Percentiles rank a stretch among this genome's conserved stretches.
phyloP scores from a whole-genome alignment of 2,113 vertebrate genomes.

The Sorex araneus region DNA sequence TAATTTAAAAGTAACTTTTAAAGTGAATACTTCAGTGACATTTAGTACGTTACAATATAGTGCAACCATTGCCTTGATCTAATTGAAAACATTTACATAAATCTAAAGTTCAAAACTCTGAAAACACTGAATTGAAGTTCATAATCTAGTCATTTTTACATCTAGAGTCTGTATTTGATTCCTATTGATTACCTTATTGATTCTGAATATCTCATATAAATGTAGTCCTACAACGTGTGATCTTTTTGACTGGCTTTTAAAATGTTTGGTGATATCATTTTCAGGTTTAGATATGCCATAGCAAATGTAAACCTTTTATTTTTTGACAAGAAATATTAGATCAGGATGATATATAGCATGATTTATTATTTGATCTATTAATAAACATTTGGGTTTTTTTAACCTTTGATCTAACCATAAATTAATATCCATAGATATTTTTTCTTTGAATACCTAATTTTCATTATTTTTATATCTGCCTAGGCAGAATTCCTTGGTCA shows the following conservation, averaged over 20 bases:
- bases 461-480: not conserved
- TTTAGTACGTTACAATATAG: not conserved
- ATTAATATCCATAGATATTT: not conserved
- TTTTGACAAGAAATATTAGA: not conserved
- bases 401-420: not conserved
- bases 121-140: not conserved
- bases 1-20: slow-evolving; percentile 11
- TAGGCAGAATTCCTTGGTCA: not conserved
- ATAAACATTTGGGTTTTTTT: not conserved
- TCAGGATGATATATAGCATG: not conserved
- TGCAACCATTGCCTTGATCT: not conserved
- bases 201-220: not conserved
- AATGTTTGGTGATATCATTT: not conserved
- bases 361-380: not conserved
- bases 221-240: not conserved
- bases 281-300: not conserved
- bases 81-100: not conserved
- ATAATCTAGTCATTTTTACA: not conserved
- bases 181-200: not conserved
- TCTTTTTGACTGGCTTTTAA: not conserved
- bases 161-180: not conserved
- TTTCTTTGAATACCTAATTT: slow-evolving; percentile 4
- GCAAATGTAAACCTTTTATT: not conserved
- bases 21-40: not conserved
- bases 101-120: not conserved